A percentile compares a stretch with the other conserved stretches of the same genome.
Evolutionary conservation across 2,113 vertebrate species (phyloP).

Genomic region (Thomomys bottae): DNA sequence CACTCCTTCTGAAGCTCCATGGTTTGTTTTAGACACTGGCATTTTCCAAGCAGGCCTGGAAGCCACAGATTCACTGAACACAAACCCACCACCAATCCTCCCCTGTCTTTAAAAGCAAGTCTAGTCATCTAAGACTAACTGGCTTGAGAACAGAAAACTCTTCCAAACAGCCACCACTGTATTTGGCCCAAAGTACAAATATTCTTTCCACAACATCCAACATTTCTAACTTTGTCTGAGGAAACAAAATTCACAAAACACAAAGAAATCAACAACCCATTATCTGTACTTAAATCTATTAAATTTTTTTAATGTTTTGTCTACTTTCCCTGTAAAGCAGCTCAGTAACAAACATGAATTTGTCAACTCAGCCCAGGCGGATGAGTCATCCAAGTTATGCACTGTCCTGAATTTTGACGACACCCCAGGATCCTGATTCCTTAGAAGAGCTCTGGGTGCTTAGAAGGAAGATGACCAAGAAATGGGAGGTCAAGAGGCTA

Average conservation of each 20-base stretch:
- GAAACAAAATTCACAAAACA: slow-evolving; percentile 22
- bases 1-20: not conserved
- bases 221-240: not conserved
- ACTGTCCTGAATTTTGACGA: not conserved
- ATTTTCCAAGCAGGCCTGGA: not conserved
- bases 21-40: not conserved
- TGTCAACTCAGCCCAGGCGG: not conserved
- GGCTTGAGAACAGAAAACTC: not conserved
- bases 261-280: not conserved
- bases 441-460: not conserved
- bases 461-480: not conserved
- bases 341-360: slow-evolving; percentile 29
- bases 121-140: not conserved
- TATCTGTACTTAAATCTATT: not conserved
- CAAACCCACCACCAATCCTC: not conserved
- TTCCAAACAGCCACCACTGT: not conserved
- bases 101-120: not conserved
- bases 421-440: not conserved
- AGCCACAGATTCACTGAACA: accelerated
- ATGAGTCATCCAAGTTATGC: not conserved
- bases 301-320: not conserved
- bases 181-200: not conserved
- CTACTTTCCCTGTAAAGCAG: not conserved
- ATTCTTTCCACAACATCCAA: not conserved
- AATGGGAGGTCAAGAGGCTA: not conserved